Base-by-base conservation (phyloP, 2,113 vertebrate species). In the Anthoscopus minutus region DNA sequence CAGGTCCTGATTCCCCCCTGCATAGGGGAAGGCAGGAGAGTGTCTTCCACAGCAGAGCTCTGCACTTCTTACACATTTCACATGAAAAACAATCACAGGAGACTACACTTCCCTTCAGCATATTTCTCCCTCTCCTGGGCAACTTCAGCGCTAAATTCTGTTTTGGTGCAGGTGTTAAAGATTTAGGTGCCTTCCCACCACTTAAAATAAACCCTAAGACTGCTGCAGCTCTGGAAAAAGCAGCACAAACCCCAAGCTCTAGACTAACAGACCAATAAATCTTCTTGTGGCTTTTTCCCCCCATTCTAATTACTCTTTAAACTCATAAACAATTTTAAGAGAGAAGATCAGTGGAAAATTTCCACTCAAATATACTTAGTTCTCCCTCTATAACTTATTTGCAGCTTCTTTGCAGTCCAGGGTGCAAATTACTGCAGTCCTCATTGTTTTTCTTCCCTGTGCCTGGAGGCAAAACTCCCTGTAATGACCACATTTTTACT, bases 291-390 rank as follows among this genome's bases (percentile, higher is more conserved):
- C 6, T 31, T 50, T 69, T 5, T 12, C 25, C 1, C 25, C 25
- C 24, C 21, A 33, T 42, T 47, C 28, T 86, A 91, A 86, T 94
- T 91, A 94, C 37, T n/a, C 15, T 69, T 94, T 89, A 91, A 94
- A 92, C 78, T 80, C 58, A 50, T 53, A 89, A 91, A 69, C 77
- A 94, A 85, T 87, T 94, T 94, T 57, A 60, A 86, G 58, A 82
- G 19, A 9, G 48, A 91, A 89, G 38, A 94, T 50, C 53, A 71
- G 77, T 50, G 16, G 45, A 77, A 89, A 81, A 60, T 70, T 90
- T 91, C 70, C 15, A 22, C 66, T 92, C 78, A 40, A 35, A 79
- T 47, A 70, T 37, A 35, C 51, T 81, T 85, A 22, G 6, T 82
- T 85, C 62, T 85, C 37, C 58, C 30, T 94, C 5, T 48, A 2